These are phyloP conservation scores for Dipodomys spectabilis DNA, from an alignment of 2,113 vertebrate genomes.

Conservation along the genomic window DNA sequence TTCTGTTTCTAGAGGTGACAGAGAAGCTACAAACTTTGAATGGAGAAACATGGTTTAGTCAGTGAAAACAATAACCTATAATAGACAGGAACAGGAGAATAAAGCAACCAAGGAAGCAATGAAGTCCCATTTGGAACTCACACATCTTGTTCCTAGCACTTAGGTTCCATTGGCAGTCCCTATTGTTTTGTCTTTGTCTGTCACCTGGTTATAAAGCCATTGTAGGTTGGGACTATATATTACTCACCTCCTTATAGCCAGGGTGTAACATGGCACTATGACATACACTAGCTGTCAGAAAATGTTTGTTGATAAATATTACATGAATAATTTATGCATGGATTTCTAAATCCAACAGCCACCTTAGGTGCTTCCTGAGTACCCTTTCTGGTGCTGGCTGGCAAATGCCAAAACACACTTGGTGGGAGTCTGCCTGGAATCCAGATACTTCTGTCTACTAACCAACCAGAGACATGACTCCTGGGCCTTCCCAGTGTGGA, in stretches of 20 bases:
- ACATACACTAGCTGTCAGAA: background rate
- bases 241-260: conserved; percentile 34
- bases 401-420: background rate
- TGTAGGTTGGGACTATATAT: conserved; percentile 22
- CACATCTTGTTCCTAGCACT: background rate
- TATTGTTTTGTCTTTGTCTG: background rate
- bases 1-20: conserved; percentile 11
- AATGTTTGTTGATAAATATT: conserved; percentile 37
- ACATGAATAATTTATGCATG: background rate
- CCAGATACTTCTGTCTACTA: background rate
- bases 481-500: background rate
- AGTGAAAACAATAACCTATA: conserved; percentile 13
- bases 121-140: background rate
- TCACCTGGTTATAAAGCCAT: conserved; percentile 53
- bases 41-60: background rate
- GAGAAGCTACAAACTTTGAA: background rate
- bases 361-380: background rate
- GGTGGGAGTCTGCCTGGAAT: background rate
- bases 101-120: background rate
- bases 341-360: conserved; percentile 30
- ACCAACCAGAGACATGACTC: background rate
- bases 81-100: conserved; percentile 3
- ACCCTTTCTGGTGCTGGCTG: background rate
- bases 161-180: background rate
- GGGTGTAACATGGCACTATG: background rate